phyloP scores from a whole-genome alignment of 92 coral and sea anemone genomes.

The Palythoa heliodiscus region DNA sequence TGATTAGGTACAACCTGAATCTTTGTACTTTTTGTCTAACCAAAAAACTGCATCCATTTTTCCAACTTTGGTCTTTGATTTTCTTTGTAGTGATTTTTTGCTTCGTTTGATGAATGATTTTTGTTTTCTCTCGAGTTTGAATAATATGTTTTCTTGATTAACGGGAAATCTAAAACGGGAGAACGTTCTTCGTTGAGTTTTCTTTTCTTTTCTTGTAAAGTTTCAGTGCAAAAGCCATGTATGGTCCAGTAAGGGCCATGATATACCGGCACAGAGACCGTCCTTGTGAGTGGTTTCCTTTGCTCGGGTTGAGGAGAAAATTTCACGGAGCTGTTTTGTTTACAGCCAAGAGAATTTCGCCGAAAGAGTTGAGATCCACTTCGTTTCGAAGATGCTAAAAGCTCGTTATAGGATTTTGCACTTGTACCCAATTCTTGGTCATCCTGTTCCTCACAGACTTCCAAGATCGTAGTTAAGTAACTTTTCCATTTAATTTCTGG shows the following conservation, averaged over 20 bases:
- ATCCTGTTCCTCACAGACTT: conserved; percentile 22
- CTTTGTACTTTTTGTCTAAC: conserved; percentile 19
- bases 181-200: background rate
- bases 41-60: conserved; percentile 36
- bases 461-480: conserved; percentile 21
- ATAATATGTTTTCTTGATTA: background rate
- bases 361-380: background rate
- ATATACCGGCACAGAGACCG: background rate
- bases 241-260: background rate
- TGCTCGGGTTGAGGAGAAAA: background rate
- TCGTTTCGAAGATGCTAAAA: background rate
- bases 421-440: background rate
- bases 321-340: background rate
- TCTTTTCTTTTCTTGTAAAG: conserved; percentile 9
- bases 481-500: conserved; percentile 7
- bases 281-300: background rate
- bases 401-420: background rate
- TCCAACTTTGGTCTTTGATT: conserved; percentile 8
- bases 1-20: too few relatives aligned
- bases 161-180: background rate
- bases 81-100: background rate
- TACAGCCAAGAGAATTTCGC: conserved; percentile 21
- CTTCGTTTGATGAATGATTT: background rate
- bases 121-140: background rate
- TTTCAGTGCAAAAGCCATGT: conserved; percentile 9